Evolutionary conservation across 1,140 invertebrate species (phyloP).

Genomic region (Sarcophaga bullata): DNA sequence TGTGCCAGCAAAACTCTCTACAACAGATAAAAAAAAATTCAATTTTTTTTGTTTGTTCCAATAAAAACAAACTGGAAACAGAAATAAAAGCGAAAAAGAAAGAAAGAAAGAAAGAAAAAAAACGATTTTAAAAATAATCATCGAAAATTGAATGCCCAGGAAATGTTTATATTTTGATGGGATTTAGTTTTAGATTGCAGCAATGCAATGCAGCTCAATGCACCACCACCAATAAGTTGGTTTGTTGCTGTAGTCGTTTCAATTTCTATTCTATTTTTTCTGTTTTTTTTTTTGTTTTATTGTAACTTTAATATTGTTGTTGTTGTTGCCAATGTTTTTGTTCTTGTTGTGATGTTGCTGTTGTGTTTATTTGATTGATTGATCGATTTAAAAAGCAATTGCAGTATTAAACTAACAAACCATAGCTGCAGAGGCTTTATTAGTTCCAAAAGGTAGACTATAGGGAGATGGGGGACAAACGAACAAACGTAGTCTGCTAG

Average conservation of each 20-base stretch:
- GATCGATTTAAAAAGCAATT: constrained; percentile 40
- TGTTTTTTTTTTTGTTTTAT: not conserved
- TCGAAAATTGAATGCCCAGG: constrained; percentile 6
- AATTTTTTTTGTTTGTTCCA: too few relatives aligned
- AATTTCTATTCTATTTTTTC: not conserved
- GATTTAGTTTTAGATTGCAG: constrained; percentile 6
- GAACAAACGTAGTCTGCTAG: too few relatives aligned
- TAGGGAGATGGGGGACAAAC: not conserved
- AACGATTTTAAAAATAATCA: not conserved
- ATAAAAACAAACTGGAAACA: too few relatives aligned
- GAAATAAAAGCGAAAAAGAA: too few relatives aligned
- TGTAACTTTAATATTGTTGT: not conserved
- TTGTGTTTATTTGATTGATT: constrained; percentile 39
- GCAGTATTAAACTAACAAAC: constrained; percentile 28
- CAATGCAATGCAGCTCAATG: constrained; percentile 10
- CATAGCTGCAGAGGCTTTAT: not conserved
- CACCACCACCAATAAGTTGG: too few relatives aligned
- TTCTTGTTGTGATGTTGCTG: too few relatives aligned
- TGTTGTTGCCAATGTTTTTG: constrained; percentile 14
- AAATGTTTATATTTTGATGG: constrained; percentile 13
- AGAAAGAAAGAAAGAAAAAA: not conserved
- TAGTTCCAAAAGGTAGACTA: not conserved
- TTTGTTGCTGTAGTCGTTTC: not conserved
- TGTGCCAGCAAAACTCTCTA: too few relatives aligned
- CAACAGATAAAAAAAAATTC: too few relatives aligned